Evolutionary conservation across 2,797 vertebrate species (phyloP), one percentile per base, ranked within the genome.

Genomic region (Adrianichthys oophorus): DNA sequence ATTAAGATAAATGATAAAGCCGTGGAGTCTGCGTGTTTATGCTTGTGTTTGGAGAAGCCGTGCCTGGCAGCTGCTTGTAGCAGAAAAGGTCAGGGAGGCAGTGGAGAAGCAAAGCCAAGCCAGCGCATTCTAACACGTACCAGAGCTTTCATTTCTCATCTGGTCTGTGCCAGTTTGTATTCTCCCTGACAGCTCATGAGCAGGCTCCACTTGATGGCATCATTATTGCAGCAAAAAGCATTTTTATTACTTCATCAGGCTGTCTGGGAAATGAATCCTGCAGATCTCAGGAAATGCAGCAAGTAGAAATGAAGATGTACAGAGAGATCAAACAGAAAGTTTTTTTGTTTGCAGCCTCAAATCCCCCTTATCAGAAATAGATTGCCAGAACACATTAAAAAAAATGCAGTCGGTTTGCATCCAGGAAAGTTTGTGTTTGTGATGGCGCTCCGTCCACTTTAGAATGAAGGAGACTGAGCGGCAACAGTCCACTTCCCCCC

Each of bases 1-100:
- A 89, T 85, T 85, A 85, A 87, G 84, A 89, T 88, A 73, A 87
- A 91, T 40, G 80, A 86, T 89, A 85, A 89, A 76, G 68, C 62
- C 72, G 15, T 52, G 13, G 63, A 43, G 60, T 56, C 68, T 81
- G 84, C 67, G 41, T 76, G 69, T 80, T 66, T 60, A 66, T 70
- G 80, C 74, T 59, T 41, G 3, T 69, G 70, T 57, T 85, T 83
- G 73, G 69, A 74, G 80, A 68, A 77, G 84, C 85, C 81, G 59
- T 70, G 77, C 74, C 85, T 77, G 19, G 74, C 86, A 85, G 85
- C 77, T 59, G 68, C 84, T 72, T 53, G 54, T 76, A 66, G 72
- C 70, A 29, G 66, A 84, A 89, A 91, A 89, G 90, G 90, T 91
- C 88, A 89, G 69, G 1, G 23, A 80, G 74, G 67, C 65, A 49